Evolutionary conservation across 2,888 invertebrate species (phyloP).

Genomic region (Orthosia gracilis): DNA sequence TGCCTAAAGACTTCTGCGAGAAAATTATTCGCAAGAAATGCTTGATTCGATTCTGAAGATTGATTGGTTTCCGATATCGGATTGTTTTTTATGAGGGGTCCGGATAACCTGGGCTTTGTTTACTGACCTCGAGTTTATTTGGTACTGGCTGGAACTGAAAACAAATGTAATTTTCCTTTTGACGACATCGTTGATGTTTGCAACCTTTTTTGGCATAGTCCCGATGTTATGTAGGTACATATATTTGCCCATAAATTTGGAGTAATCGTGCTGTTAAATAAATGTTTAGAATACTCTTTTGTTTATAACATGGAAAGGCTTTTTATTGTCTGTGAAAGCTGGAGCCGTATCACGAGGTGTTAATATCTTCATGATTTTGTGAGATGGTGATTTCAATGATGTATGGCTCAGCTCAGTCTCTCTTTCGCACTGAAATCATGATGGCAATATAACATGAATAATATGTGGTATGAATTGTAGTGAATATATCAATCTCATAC

Average conservation of each 20-base stretch:
- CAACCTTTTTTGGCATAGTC: neutral
- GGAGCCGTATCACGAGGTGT: neutral
- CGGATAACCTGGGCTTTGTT: slow-evolving; percentile 26
- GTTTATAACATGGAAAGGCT: too few relatives aligned
- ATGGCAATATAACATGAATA: slow-evolving; percentile 1
- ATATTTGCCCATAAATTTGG: neutral
- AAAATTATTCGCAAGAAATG: slow-evolving; percentile 56
- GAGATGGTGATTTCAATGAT: neutral
- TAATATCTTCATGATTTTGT: neutral
- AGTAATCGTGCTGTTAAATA: neutral
- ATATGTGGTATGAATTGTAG: too few relatives aligned
- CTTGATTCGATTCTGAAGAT: slow-evolving; percentile 43
- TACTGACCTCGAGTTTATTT: slow-evolving; percentile 17
- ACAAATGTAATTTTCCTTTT: neutral
- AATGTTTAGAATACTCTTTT: too few relatives aligned
- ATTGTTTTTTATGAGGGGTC: slow-evolving; percentile 37
- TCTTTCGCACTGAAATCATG: neutral
- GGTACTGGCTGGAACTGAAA: slow-evolving; percentile 4
- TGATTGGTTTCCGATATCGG: slow-evolving; percentile 58
- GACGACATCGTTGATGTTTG: neutral
- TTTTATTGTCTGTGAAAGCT: neutral
- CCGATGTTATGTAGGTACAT: neutral
- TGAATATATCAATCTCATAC: too few relatives aligned
- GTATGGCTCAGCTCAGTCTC: neutral
- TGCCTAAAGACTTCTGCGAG: slow-evolving; percentile 30